These are phyloP conservation scores for Polydrusus pterygomalis DNA, from an alignment of 2,888 invertebrate genomes.

Conservation along the genomic window DNA sequence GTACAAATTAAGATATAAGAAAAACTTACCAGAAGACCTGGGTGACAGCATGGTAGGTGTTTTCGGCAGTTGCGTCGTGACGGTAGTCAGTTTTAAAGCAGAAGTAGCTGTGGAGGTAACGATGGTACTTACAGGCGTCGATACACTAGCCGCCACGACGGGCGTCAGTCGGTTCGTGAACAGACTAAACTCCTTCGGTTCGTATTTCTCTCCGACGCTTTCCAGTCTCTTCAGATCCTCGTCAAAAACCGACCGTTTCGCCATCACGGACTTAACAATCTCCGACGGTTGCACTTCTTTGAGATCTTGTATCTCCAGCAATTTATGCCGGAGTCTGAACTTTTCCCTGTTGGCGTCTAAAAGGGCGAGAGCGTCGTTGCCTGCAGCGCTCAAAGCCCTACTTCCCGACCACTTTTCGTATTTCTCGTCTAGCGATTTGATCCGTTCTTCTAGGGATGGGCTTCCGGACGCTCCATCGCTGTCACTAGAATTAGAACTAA, in stretches of 20 bases:
- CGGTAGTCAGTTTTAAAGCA: slow-evolving; percentile 62
- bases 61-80: slow-evolving; percentile 64
- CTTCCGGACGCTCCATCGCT: slow-evolving; percentile 67
- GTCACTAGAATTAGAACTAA: slow-evolving; percentile 83
- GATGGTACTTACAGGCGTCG: slow-evolving; percentile 58
- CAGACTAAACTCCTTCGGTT: slow-evolving; percentile 77
- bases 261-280: slow-evolving; percentile 92
- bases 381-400: slow-evolving; percentile 76
- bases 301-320: slow-evolving; percentile 82
- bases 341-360: slow-evolving; percentile 75
- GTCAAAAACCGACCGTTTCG: slow-evolving; percentile 95
- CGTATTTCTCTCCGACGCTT: slow-evolving; percentile 88
- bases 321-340: slow-evolving; percentile 79
- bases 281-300: slow-evolving; percentile 87
- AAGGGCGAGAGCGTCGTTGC: slow-evolving; percentile 74
- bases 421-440: slow-evolving; percentile 93
- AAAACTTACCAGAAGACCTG: slow-evolving; percentile 65
- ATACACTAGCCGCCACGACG: slow-evolving; percentile 34
- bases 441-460: slow-evolving; percentile 91
- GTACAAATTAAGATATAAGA: no score
- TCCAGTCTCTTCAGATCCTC: slow-evolving; percentile 95
- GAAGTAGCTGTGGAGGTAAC: slow-evolving; percentile 59
- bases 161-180: slow-evolving; percentile 57
- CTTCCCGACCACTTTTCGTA: slow-evolving; percentile 92
- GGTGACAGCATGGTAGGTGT: slow-evolving; percentile 69